phyloP scores from a whole-genome alignment of 2,113 vertebrate species.

The Aphyosemion australe region DNA sequence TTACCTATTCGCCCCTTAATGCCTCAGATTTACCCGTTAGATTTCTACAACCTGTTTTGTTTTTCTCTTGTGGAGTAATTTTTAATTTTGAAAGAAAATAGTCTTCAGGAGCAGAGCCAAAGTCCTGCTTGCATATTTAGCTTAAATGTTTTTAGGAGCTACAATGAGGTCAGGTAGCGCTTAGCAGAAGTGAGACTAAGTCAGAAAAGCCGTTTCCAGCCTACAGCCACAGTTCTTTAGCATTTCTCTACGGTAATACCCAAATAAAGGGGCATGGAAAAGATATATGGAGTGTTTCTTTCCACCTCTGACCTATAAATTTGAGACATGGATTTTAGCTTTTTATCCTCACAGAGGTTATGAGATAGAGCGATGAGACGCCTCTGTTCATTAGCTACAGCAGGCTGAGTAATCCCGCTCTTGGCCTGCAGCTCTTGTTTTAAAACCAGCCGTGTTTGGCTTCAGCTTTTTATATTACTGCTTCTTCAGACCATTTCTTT shows the following conservation, averaged over 20 bases:
- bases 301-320: constrained; percentile 54
- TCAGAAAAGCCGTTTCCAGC: constrained; percentile 52
- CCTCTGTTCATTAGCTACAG: constrained; percentile 67
- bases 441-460: constrained; percentile 74
- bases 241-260: constrained; percentile 46
- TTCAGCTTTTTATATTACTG: constrained; percentile 68
- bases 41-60: constrained; percentile 8
- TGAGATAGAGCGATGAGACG: constrained; percentile 42
- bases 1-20: constrained; percentile 21
- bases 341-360: constrained; percentile 33
- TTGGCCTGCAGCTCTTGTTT: constrained; percentile 71
- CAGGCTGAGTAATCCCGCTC: constrained; percentile 68
- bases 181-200: constrained; percentile 43
- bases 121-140: constrained; percentile 26
- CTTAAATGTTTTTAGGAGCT: constrained; percentile 15
- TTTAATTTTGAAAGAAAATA: neutral
- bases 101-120: constrained; percentile 25
- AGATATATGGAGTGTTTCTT: constrained; percentile 39
- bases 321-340: constrained; percentile 46
- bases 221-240: constrained; percentile 27
- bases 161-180: constrained; percentile 42
- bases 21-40: neutral
- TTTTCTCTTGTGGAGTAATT: constrained; percentile 11
- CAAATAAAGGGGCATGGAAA: constrained; percentile 38
- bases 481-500: constrained; percentile 66